Percentiles rank a stretch among this genome's conserved stretches.
These are phyloP conservation scores for Pyrrhosoma nymphula DNA, from an alignment of 2,888 invertebrate species.

Conservation along the genomic window DNA sequence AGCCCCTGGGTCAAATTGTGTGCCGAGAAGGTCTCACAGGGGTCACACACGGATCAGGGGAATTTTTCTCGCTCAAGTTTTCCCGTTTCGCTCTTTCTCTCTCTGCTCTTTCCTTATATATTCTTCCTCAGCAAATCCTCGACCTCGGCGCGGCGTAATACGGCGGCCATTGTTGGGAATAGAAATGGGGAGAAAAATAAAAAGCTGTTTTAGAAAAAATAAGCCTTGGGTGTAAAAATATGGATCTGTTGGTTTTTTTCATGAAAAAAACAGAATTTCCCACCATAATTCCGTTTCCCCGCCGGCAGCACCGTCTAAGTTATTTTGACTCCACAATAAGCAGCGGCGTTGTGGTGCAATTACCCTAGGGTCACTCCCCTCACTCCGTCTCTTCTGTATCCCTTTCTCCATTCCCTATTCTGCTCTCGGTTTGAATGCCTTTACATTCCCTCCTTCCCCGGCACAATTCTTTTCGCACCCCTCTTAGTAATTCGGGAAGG, in stretches of 20 bases:
- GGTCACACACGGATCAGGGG: too few species aligned
- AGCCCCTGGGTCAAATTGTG: too few species aligned
- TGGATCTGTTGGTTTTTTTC: background rate
- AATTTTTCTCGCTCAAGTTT: too few species aligned
- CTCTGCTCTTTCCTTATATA: background rate
- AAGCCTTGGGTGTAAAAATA: background rate
- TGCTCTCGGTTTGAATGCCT: too few species aligned
- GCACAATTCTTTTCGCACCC: background rate
- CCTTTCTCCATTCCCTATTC: background rate
- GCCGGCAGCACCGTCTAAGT: background rate
- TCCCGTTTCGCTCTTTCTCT: background rate
- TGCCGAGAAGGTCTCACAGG: too few species aligned
- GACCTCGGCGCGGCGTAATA: background rate
- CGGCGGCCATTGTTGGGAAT: background rate
- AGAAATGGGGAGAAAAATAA: background rate
- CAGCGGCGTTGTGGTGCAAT: constrained; percentile 20
- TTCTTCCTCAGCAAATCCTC: background rate
- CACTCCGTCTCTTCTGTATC: background rate
- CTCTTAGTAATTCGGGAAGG: background rate
- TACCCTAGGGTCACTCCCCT: background rate
- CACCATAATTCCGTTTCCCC: background rate
- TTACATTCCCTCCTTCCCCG: too few species aligned
- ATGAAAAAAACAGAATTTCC: background rate
- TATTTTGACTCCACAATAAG: background rate
- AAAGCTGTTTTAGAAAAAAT: background rate